These are phyloP conservation scores for Chaetodon trifascialis DNA, from an alignment of 2,113 vertebrate genomes.

Conservation along the genomic window DNA sequence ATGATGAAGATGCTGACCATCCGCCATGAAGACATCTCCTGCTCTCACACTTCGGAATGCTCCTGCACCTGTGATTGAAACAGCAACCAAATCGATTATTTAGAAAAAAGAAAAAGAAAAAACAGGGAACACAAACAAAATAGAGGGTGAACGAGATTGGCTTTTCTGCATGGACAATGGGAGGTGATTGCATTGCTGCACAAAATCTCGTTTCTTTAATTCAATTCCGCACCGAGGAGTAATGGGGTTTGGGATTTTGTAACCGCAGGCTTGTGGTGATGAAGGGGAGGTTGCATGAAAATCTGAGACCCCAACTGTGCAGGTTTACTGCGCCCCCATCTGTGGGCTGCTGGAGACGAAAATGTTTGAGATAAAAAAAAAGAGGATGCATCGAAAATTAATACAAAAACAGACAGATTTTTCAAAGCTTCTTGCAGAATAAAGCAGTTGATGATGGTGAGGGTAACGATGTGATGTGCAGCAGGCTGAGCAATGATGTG, in stretches of 20 bases:
- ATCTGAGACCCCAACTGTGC: conserved; percentile 59
- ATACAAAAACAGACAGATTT: not conserved
- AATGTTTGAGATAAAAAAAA: not conserved
- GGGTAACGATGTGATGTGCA: conserved; percentile 8
- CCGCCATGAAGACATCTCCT: conserved; percentile 52
- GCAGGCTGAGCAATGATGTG: conserved; percentile 28
- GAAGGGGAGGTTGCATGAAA: conserved; percentile 52
- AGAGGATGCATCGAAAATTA: conserved; percentile 17
- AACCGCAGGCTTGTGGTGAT: conserved; percentile 56
- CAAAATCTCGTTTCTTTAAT: conserved; percentile 20
- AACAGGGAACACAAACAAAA: not conserved
- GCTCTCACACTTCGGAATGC: conserved; percentile 35
- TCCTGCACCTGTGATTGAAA: conserved; percentile 61
- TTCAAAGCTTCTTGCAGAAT: not conserved
- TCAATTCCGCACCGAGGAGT: conserved; percentile 24
- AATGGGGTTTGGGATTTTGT: conserved; percentile 40
- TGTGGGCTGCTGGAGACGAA: conserved; percentile 43
- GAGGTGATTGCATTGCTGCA: conserved; percentile 4
- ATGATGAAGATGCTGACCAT: conserved; percentile 12
- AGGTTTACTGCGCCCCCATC: conserved; percentile 75
- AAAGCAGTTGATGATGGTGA: not conserved
- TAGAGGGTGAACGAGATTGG: not conserved
- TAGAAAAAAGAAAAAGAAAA: not conserved
- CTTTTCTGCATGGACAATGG: not conserved
- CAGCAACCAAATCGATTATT: conserved; percentile 43